Base-by-base conservation (phyloP, 1,140 invertebrate genomes). In the Drosophila eugracilis region DNA sequence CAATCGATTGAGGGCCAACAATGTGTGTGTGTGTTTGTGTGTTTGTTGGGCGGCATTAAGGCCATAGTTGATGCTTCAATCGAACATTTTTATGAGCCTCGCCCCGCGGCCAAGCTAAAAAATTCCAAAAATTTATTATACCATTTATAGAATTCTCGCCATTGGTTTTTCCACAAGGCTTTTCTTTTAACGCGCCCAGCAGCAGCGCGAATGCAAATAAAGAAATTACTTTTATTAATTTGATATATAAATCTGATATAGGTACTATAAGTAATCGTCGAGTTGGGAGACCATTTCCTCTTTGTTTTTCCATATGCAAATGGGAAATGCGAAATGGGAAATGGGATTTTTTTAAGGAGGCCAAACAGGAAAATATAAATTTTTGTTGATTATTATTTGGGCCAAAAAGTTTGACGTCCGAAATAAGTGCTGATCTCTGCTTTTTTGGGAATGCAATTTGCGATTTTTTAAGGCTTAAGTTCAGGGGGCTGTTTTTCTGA, bases 261-360 rank as follows among this genome's bases (percentile, higher is more conserved):
- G 45, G 57, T 48, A 48, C 59, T 48, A 62, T 62, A 62, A 65
- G 60, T 65, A 65, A 65, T 65, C 60, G 60, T n/a, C 30, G 60
- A 28, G 30, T 60, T n/a, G n/a, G n/a, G n/a, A n/a, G n/a, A n/a
- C n/a, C n/a, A n/a, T n/a, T n/a, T n/a, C n/a, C n/a, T n/a, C n/a
- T 65, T 39, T 3, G n/a, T n/a, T 63, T 65, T 39, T 62, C 39
- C 55, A 37, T 24, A 28, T 34, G 14, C 41, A 60, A 14, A 59
- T 22, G 53, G 22, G 15, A n/a, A n/a, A n/a, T n/a, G n/a, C n/a
- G n/a, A n/a, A n/a, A n/a, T n/a, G 21, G n/a, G 14, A 24, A 22
- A 26, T 22, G 50, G n/a, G n/a, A n/a, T n/a, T n/a, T n/a, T n/a
- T n/a, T n/a, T n/a, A n/a, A n/a, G n/a, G n/a, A n/a, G n/a, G n/a